phyloP scores from a whole-genome alignment of 2,888 invertebrate species.

The Cerceris rybyensis region DNA sequence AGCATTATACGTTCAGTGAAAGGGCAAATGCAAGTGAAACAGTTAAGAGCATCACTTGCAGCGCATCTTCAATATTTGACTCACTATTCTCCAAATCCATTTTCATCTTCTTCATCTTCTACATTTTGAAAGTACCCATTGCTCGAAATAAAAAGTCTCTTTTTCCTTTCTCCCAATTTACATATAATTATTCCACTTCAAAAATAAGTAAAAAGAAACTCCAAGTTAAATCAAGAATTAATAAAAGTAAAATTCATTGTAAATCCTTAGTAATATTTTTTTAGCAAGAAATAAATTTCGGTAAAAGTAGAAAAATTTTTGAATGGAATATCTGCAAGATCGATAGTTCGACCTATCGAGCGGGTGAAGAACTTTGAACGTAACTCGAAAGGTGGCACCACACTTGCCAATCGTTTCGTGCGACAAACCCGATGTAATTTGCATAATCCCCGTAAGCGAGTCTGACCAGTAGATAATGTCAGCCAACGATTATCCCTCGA shows the following conservation, averaged over 20 bases:
- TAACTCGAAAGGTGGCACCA: slow-evolving; percentile 60
- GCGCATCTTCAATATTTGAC: not conserved
- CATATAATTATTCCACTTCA: too few relatives aligned
- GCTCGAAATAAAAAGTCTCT: too few relatives aligned
- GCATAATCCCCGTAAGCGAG: slow-evolving; percentile 24
- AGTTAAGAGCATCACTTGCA: not conserved
- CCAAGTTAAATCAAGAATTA: too few relatives aligned
- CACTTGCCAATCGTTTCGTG: slow-evolving; percentile 2
- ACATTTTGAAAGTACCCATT: too few relatives aligned
- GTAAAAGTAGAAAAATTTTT: too few relatives aligned
- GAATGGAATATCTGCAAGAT: not conserved
- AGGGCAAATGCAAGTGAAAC: slow-evolving; percentile 43
- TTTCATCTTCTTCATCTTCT: not conserved
- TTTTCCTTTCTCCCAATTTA: too few relatives aligned
- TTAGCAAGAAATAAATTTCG: too few relatives aligned
- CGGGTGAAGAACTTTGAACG: not conserved
- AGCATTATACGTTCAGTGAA: slow-evolving; percentile 51
- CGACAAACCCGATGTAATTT: slow-evolving; percentile 23
- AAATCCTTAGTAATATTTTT: too few relatives aligned
- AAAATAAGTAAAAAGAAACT: too few relatives aligned
- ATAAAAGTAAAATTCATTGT: too few relatives aligned
- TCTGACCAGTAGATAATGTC: slow-evolving; percentile 14
- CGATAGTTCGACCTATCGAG: not conserved
- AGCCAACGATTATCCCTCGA: too few relatives aligned
- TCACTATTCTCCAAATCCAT: not conserved